Conservation (phyloP, 2,113 vertebrate genomes). For the Pogona vitticeps region DNA sequence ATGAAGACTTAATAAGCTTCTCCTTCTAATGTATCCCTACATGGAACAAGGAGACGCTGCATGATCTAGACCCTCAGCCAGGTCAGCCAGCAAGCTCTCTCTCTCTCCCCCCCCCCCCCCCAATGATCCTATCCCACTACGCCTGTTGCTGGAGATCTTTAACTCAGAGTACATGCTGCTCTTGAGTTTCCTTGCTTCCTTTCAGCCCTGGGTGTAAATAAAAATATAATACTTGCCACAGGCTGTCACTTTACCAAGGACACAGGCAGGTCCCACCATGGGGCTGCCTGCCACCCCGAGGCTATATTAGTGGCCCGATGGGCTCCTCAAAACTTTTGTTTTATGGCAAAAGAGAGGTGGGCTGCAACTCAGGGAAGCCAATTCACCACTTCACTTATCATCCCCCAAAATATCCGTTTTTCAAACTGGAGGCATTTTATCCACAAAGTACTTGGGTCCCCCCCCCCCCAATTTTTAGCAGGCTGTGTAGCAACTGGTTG, state of each 20-base stretch:
- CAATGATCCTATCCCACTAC: neutral
- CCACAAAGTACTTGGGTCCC: no score
- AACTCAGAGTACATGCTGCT: neutral
- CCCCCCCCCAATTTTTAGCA: no score
- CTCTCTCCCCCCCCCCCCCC: no score
- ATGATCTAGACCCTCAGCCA: neutral
- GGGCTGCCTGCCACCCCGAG: neutral
- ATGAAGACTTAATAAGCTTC: neutral
- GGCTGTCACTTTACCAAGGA: neutral
- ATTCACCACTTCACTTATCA: no score
- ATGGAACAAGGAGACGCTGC: no score
- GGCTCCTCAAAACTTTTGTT: neutral
- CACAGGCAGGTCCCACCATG: no score
- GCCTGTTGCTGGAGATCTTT: neutral
- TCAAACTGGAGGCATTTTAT: neutral
- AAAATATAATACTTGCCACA: neutral
- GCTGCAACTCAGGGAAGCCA: no score
- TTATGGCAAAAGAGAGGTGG: neutral
- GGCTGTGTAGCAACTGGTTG: no score
- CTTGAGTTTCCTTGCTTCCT: no score
- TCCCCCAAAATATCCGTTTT: no score
- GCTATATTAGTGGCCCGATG: neutral
- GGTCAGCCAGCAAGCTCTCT: neutral
- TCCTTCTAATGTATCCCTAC: neutral
- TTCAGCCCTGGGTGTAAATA: neutral